Percentiles rank a stretch among this genome's conserved stretches.
Evolutionary conservation across 1,140 invertebrate species (phyloP).

Genomic region (Brachionus asplanchnoidis): DNA sequence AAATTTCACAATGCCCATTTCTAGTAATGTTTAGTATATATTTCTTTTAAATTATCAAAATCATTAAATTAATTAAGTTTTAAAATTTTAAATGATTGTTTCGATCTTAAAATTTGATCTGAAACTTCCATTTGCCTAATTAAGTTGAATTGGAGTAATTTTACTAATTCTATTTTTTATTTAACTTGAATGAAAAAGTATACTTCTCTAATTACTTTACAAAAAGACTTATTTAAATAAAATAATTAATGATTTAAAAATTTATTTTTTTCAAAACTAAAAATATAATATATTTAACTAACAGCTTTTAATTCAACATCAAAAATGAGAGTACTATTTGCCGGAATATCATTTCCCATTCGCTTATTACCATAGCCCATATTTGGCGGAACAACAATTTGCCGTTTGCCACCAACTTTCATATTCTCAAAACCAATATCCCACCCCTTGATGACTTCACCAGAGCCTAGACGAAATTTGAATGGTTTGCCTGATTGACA

Average conservation of each 20-base stretch:
- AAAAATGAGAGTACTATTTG: conserved; percentile 53
- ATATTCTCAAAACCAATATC: conserved; percentile 73
- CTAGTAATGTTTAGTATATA: too few species aligned
- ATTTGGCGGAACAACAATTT: conserved; percentile 72
- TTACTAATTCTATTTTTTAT: too few species aligned
- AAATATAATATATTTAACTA: conserved; percentile 47
- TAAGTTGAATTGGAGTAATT: too few species aligned
- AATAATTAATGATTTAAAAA: background rate
- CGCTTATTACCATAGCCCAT: conserved; percentile 59
- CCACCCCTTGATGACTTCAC: conserved; percentile 65
- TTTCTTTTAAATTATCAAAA: too few species aligned
- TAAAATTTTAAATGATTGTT: too few species aligned
- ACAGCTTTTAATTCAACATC: conserved; percentile 64
- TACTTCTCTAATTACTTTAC: too few species aligned
- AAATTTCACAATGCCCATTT: too few species aligned
- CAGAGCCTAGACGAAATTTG: conserved; percentile 30
- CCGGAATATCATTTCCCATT: conserved; percentile 47
- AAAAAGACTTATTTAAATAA: background rate
- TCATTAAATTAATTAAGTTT: too few species aligned
- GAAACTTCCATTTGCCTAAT: too few species aligned
- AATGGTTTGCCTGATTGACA: conserved; percentile 35
- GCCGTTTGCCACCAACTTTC: conserved; percentile 83
- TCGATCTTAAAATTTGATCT: too few species aligned
- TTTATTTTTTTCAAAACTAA: conserved; percentile 18
- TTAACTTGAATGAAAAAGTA: too few species aligned